Evolutionary conservation across 2,888 invertebrate genomes (phyloP).

Genomic region (Tethea ocularis): DNA sequence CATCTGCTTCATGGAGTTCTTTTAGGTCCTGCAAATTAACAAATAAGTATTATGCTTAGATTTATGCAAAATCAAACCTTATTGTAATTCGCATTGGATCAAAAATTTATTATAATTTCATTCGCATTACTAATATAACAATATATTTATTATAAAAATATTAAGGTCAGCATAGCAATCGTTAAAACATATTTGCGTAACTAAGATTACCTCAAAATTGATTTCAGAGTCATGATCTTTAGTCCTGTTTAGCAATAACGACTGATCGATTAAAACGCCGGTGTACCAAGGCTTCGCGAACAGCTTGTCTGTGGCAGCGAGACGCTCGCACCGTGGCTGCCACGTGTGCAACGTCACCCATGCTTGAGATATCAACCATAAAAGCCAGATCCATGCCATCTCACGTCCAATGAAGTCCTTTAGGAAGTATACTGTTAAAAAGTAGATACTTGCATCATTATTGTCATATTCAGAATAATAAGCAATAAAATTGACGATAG

Average conservation of each 20-base stretch:
- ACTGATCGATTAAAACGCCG: conserved; percentile 92
- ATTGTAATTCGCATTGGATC: background rate
- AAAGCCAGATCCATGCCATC: conserved; percentile 90
- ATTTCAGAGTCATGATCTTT: conserved; percentile 86
- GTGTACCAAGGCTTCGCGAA: conserved; percentile 94
- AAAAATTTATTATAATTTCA: too few species aligned
- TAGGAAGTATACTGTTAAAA: conserved; percentile 70
- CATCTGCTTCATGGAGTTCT: conserved; percentile 42
- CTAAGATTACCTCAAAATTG: conserved; percentile 65
- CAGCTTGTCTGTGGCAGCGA: conserved; percentile 92
- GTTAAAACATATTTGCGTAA: too few species aligned
- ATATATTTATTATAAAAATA: too few species aligned
- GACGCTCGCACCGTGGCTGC: conserved; percentile 91
- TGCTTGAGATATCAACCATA: conserved; percentile 92
- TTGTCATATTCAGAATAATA: too few species aligned
- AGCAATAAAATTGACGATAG: too few species aligned
- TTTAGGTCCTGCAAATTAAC: conserved; percentile 50
- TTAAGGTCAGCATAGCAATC: too few species aligned
- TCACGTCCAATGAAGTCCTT: conserved; percentile 83
- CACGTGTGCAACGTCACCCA: conserved; percentile 95
- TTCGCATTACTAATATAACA: too few species aligned
- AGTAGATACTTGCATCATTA: background rate
- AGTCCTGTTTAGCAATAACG: conserved; percentile 91
- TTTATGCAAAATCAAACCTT: background rate
- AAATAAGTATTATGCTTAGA: background rate